Conservation (phyloP, 2,888 invertebrate species). For the Drosophila phalerata region DNA sequence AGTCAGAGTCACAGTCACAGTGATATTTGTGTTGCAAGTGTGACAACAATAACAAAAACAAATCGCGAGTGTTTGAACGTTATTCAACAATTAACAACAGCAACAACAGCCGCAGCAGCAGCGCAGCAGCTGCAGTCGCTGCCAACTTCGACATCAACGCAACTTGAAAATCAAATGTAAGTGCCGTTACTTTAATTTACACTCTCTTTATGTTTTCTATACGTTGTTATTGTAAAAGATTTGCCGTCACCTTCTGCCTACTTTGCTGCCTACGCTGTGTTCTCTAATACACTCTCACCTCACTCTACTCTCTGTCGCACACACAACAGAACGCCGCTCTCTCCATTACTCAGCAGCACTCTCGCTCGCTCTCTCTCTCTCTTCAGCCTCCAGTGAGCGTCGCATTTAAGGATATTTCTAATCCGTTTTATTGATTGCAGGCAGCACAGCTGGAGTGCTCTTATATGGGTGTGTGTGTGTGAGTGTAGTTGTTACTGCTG, state of each 20-base stretch:
- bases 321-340: neutral
- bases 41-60: constrained; percentile 38
- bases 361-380: constrained; percentile 17
- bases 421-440: constrained; percentile 82
- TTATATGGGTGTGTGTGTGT: constrained; percentile 20
- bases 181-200: constrained; percentile 60
- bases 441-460: constrained; percentile 74
- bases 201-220: constrained; percentile 11
- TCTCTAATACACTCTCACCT: constrained; percentile 20
- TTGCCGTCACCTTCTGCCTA: constrained; percentile 51
- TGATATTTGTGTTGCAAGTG: constrained; percentile 53
- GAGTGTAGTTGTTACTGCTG: constrained; percentile 51
- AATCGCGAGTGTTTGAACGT: constrained; percentile 25
- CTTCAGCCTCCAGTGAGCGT: constrained; percentile 58
- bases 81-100: constrained; percentile 33
- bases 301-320: constrained; percentile 13
- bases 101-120: constrained; percentile 19
- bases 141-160: constrained; percentile 13
- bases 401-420: constrained; percentile 80
- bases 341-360: constrained; percentile 6
- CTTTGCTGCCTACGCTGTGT: constrained; percentile 23
- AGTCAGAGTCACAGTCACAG: constrained; percentile 7
- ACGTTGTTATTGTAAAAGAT: constrained; percentile 66
- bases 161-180: constrained; percentile 60
- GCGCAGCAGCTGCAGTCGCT: constrained; percentile 18